Base-by-base conservation (phyloP, 2,888 invertebrate genomes). In the Macrophya annulata region DNA sequence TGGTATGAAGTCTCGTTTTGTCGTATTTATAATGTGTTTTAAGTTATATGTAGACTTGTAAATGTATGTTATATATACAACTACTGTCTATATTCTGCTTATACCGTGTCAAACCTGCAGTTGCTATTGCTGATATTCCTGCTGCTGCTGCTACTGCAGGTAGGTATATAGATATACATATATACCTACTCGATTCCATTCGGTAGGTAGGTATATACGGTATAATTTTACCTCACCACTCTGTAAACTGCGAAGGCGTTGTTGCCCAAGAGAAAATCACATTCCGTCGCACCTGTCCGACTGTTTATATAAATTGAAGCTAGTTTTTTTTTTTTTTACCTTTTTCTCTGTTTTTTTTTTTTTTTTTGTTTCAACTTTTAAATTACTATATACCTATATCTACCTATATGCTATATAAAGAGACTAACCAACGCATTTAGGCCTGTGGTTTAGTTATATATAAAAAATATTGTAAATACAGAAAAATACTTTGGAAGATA, bases 181-280 rank as follows among this genome's bases (percentile, higher is more conserved):
- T 31, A 31, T 31, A 31, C 31, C 31, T 31, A 31, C n/a, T 55
- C 55, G 55, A 55, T 55, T 55, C 25, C 31, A 37, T 25, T 25
- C 37, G 68, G 68, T 68, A 31, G 31, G 31, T 31, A 31, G 31
- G 31, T 31, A 31, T 31, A 40, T 68, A 68, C 68, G 31, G 71
- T 71, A 71, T 31, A 71, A 40, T 12, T 37, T 31, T 65, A 31
- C 17, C 40, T 31, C 40, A 71, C 40, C 71, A n/a, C 55, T 55
- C 55, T 55, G 55, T 68, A 68, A 68, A 68, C 68, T 68, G 68
- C 68, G 68, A 68, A 68, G 68, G 68, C 68, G 68, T 37, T 68
- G 31, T 81, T 81, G 81, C 81, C 25, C 40, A 81, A 81, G 81
- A 81, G 81, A 81, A 81, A 81, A 81, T 81, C 81, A 81, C 81